These are phyloP conservation scores for Lithodes maja DNA, from an alignment of 2,888 invertebrate genomes.

Conservation along the genomic window DNA sequence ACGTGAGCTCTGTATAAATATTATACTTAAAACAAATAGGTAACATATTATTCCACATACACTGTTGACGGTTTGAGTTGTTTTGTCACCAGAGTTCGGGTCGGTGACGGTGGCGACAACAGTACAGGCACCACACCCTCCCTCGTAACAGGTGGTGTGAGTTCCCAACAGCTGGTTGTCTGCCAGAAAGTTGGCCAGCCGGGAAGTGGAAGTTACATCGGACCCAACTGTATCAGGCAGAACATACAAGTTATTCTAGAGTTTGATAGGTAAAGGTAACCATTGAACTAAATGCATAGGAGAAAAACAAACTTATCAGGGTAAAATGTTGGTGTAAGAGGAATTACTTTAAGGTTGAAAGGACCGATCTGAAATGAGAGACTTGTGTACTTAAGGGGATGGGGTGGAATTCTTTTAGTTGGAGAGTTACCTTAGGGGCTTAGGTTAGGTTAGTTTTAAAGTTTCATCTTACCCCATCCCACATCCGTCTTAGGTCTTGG, in stretches of 20 bases:
- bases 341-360: too few species aligned
- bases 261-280: constrained; percentile 2
- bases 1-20: too few species aligned
- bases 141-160: constrained; percentile 63
- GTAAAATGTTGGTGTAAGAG: too few species aligned
- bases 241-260: constrained; percentile 2
- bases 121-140: constrained; percentile 68
- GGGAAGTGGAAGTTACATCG: constrained; percentile 22
- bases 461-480: too few species aligned
- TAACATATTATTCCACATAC: constrained; percentile 31
- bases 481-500: too few species aligned
- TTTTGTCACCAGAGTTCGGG: constrained; percentile 46
- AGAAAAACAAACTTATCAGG: background rate
- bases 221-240: constrained; percentile 42
- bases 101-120: constrained; percentile 57
- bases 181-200: constrained; percentile 53
- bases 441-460: too few species aligned
- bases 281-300: background rate
- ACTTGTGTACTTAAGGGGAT: too few species aligned
- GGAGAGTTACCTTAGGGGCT: too few species aligned
- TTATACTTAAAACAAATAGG: background rate
- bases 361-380: too few species aligned
- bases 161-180: constrained; percentile 50
- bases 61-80: constrained; percentile 59
- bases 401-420: too few species aligned